Evolutionary conservation across 1,140 invertebrate genomes (phyloP).

Genomic region (Drosophila arawakana): DNA sequence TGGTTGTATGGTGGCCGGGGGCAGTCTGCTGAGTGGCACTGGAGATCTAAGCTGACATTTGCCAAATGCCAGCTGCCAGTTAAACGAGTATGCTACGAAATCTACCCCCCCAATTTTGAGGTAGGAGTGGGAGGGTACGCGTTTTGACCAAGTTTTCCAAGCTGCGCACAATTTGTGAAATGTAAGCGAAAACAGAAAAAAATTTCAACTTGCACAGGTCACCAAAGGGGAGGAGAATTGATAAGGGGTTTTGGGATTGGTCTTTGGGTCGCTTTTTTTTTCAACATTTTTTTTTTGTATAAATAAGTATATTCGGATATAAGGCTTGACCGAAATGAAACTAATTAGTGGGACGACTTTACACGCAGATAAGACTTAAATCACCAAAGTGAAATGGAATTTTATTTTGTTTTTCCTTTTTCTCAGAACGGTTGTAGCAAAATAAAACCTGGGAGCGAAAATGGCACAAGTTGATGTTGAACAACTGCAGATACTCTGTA

Average conservation of each 20-base stretch:
- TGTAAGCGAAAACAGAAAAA: conserved; percentile 69
- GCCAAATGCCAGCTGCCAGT: conserved; percentile 45
- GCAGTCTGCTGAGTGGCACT: not conserved
- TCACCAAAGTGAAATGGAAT: conserved; percentile 68
- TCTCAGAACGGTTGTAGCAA: not conserved
- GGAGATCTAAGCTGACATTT: conserved; percentile 71
- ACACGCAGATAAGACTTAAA: conserved; percentile 78
- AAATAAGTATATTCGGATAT: conserved; percentile 10
- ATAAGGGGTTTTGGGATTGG: not conserved
- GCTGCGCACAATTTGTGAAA: conserved; percentile 73
- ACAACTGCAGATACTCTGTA: conserved; percentile 8
- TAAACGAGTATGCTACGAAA: conserved; percentile 23
- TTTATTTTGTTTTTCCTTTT: conserved; percentile 18
- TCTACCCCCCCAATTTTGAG: conserved; percentile 9
- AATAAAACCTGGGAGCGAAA: not conserved
- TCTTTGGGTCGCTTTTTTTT: conserved; percentile 6
- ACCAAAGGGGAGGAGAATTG: conserved; percentile 12
- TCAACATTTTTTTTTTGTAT: too few species aligned
- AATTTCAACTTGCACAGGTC: conserved; percentile 54
- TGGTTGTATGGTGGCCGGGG: conserved; percentile 20
- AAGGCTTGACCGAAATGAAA: conserved; percentile 57
- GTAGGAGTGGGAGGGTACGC: not conserved
- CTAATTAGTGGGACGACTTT: conserved; percentile 76
- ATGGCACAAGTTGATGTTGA: not conserved
- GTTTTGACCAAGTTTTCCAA: conserved; percentile 32